Evolutionary conservation across 1,140 invertebrate genomes (phyloP).

Genomic region (Diplogasteroides magnus): DNA sequence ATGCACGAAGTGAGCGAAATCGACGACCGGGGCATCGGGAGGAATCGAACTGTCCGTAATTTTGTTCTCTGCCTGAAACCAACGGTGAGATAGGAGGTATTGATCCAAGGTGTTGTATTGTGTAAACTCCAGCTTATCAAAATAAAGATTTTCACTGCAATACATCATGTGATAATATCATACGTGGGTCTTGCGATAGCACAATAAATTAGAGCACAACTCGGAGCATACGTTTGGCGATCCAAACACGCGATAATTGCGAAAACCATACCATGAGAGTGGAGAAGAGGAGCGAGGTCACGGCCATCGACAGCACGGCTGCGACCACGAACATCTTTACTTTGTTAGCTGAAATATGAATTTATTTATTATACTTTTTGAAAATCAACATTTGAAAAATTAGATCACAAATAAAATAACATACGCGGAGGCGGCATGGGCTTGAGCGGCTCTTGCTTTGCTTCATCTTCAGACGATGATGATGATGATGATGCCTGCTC

Average conservation of each 20-base stretch:
- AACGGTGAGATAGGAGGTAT: background rate
- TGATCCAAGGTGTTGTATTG: background rate
- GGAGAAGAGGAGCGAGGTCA: background rate
- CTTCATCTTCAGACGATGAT: background rate
- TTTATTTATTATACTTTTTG: background rate
- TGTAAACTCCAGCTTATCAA: background rate
- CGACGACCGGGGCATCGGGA: conserved; percentile 8
- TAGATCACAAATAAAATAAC: too few relatives aligned
- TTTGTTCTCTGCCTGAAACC: background rate
- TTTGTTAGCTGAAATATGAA: background rate
- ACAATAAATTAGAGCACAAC: too few relatives aligned
- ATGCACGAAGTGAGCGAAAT: conserved; percentile 16
- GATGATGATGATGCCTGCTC: too few relatives aligned
- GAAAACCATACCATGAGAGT: conserved; percentile 9
- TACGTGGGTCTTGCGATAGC: too few relatives aligned
- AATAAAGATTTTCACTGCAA: conserved; percentile 7
- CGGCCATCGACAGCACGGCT: background rate
- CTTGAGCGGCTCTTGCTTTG: background rate
- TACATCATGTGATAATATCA: conserved; percentile 6
- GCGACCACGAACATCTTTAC: background rate
- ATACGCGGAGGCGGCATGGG: background rate
- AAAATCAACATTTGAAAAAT: background rate
- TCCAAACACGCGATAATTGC: too few relatives aligned
- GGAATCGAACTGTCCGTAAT: background rate
- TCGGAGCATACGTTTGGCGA: too few relatives aligned